These are phyloP conservation scores for Cheilinus undulatus DNA, from an alignment of 2,113 vertebrate species.

Conservation along the genomic window DNA sequence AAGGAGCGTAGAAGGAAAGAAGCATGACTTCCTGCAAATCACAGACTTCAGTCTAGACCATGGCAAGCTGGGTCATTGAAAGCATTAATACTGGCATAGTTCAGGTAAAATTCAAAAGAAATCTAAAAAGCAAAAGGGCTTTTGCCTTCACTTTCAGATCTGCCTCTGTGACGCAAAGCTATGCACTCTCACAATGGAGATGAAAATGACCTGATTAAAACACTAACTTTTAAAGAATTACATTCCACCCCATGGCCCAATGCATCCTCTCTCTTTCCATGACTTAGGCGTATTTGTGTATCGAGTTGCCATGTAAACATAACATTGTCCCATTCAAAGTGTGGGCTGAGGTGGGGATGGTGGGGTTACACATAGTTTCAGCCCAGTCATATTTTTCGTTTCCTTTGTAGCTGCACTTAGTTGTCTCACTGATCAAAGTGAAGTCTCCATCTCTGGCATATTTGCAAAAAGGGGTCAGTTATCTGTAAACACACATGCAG, in stretches of 20 bases:
- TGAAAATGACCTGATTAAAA: conserved; percentile 77
- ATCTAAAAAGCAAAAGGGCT: background rate
- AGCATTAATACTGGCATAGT: background rate
- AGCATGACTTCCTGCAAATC: conserved; percentile 13
- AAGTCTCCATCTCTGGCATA: conserved; percentile 40
- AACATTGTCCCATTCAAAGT: conserved; percentile 77
- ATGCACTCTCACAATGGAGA: conserved; percentile 56
- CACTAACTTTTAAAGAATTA: conserved; percentile 74
- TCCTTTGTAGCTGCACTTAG: conserved; percentile 61
- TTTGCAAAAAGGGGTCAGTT: conserved; percentile 2
- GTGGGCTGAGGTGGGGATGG: conserved; percentile 26
- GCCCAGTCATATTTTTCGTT: conserved; percentile 71
- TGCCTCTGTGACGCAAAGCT: conserved; percentile 61
- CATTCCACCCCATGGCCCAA: conserved; percentile 54
- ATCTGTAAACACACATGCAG: background rate
- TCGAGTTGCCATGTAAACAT: conserved; percentile 87
- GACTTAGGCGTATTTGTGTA: conserved; percentile 83
- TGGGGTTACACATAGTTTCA: conserved; percentile 61
- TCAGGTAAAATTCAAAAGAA: background rate
- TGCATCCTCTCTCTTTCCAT: conserved; percentile 69
- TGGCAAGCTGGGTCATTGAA: background rate
- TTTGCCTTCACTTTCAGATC: conserved; percentile 56
- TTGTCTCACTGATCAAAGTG: conserved; percentile 64
- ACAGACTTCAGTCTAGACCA: conserved; percentile 8
- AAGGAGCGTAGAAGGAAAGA: background rate